Percentiles rank a stretch among this genome's conserved stretches.
Conservation (phyloP, 2,113 vertebrate genomes). For the western clawed frog (Xenopus tropicalis) region UCB_Xtro_10.0 CM004446.2:56122501-56123000, state of each 20-base stretch:
- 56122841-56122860: too few relatives aligned
- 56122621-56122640: neutral
- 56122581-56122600: neutral
- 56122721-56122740: constrained; percentile 3
- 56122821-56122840: neutral
- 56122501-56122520: too few relatives aligned
- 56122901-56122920: too few relatives aligned
- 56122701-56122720: constrained; percentile 4
- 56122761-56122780: neutral
- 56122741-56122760: neutral
- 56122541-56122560: too few relatives aligned
- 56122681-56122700: neutral
- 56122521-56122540: too few relatives aligned
- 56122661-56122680: constrained; percentile 4
- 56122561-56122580: neutral
- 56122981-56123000: too few relatives aligned
- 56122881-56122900: too few relatives aligned
- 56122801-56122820: neutral
- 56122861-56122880: too few relatives aligned
- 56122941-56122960: too few relatives aligned
- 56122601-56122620: neutral
- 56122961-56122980: too few relatives aligned
- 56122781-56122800: neutral
- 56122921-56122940: too few relatives aligned
- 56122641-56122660: neutral